Base-by-base conservation (phyloP, 2,113 vertebrate species). In the Mugil cephalus region DNA sequence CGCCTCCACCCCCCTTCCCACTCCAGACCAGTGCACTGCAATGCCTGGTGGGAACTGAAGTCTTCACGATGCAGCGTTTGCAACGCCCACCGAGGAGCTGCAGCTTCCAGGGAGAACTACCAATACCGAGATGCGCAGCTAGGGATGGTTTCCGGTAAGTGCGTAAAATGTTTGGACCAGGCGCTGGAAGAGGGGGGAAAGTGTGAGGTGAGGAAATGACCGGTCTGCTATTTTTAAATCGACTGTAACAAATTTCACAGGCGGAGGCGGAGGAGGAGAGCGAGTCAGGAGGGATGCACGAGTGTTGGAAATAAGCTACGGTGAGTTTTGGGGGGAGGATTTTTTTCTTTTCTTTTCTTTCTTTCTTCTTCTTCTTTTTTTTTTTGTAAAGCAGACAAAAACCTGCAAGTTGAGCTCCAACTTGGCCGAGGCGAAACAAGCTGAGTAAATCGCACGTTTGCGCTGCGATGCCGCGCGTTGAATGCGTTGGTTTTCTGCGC, bases 141-240 rank as follows among this genome's bases (percentile, higher is more conserved):
- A 34, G 17, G 65, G 69, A 64, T 75, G 79, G 73, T 88, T 94
- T 93, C 92, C 92, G 93, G 92, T 89, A 74, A 78, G 61, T 85
- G 76, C 74, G 75, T 83, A 77, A 82, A 85, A 90, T 91, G 92
- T 91, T 93, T 92, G 90, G 90, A 90, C 77, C 77, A 76, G 87
- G 67, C 62, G 9, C 69, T 81, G 81, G 79, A 78, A 86, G 78
- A 78, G 60, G 74, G 79, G 69, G 74, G 65, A 77, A 86, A 86
- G 85, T 75, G 83, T 85, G 79, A 69, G 80, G 61, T 65, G 80
- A 83, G 83, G 83, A 88, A 84, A 87, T 80, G 82, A 84, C 80
- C 55, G 53, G 71, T 47, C 17, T 74, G 80, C 66, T 80, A 46
- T 77, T 86, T 85, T 72, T 81, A 78, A 65, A 68, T 47, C 36